Conservation (phyloP, 2,113 vertebrate species). For the Tychaedon coryphoeus region DNA sequence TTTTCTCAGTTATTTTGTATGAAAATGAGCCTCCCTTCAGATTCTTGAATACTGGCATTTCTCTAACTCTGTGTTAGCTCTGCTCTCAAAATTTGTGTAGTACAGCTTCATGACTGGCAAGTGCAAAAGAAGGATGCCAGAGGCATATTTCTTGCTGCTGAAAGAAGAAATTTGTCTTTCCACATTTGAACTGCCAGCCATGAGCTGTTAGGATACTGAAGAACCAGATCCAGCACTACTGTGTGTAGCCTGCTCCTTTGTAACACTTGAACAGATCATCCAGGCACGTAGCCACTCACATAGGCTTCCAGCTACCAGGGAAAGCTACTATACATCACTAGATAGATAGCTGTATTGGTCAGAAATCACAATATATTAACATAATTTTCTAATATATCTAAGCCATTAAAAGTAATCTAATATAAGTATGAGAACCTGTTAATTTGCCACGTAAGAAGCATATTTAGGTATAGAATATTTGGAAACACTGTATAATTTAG, state of each 20-base stretch:
- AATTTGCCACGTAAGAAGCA: neutral
- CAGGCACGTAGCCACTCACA: neutral
- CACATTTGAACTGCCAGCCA: neutral
- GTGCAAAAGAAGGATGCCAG: neutral
- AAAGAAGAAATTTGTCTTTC: neutral
- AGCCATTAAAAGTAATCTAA: neutral
- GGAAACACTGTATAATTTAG: neutral
- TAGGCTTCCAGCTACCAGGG: neutral
- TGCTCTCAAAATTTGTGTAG: neutral
- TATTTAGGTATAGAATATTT: neutral
- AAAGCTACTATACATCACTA: neutral
- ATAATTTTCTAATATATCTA: neutral
- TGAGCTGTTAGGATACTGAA: neutral
- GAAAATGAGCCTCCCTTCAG: neutral
- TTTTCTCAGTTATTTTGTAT: neutral
- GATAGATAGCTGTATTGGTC: neutral
- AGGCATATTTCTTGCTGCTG: neutral
- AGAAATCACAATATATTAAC: neutral
- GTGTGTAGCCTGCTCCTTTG: rapidly evolving
- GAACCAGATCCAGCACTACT: neutral
- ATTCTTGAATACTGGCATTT: neutral
- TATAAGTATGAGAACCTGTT: neutral
- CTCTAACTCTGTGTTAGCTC: neutral
- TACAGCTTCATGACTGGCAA: neutral
- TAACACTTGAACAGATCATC: neutral